These are phyloP conservation scores for Coregonus clupeaformis DNA, from an alignment of 2,113 vertebrate species.

Conservation along the genomic window DNA sequence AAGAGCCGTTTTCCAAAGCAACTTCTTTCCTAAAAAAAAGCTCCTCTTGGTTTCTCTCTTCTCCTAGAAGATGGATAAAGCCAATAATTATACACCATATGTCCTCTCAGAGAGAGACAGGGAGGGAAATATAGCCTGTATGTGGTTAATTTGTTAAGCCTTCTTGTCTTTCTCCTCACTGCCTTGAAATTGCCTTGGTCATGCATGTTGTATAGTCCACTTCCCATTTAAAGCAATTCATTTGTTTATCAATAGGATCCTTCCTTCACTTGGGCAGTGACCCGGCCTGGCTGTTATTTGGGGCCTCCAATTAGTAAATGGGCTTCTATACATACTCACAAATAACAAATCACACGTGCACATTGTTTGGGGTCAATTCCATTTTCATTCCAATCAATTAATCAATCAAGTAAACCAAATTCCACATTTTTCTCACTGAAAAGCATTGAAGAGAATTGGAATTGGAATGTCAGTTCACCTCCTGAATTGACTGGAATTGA, in stretches of 20 bases:
- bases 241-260: conserved; percentile 39
- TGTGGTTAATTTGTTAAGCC: conserved; percentile 23
- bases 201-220: conserved; percentile 18
- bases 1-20: conserved; percentile 4
- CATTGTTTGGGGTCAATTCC: too few species aligned
- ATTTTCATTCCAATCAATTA: too few species aligned
- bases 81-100: conserved; percentile 24
- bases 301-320: conserved; percentile 41
- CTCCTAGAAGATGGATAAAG: conserved; percentile 22
- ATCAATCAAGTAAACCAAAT: too few species aligned
- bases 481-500: too few species aligned
- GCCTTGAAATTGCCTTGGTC: conserved; percentile 7
- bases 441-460: too few species aligned
- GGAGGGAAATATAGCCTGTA: conserved; percentile 5
- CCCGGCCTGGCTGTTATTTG: conserved; percentile 16
- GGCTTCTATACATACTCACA: conserved; percentile 22
- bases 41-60: conserved; percentile 14
- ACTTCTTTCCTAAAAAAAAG: conserved; percentile 1
- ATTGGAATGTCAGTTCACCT: too few species aligned
- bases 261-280: conserved; percentile 33
- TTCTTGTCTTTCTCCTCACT: neutral
- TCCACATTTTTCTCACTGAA: too few species aligned
- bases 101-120: conserved; percentile 12
- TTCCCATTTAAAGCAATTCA: conserved; percentile 40
- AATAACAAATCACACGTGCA: too few species aligned